Base-by-base conservation (phyloP, 2,797 vertebrate genomes). In the Pseudochirops cupreus region DNA sequence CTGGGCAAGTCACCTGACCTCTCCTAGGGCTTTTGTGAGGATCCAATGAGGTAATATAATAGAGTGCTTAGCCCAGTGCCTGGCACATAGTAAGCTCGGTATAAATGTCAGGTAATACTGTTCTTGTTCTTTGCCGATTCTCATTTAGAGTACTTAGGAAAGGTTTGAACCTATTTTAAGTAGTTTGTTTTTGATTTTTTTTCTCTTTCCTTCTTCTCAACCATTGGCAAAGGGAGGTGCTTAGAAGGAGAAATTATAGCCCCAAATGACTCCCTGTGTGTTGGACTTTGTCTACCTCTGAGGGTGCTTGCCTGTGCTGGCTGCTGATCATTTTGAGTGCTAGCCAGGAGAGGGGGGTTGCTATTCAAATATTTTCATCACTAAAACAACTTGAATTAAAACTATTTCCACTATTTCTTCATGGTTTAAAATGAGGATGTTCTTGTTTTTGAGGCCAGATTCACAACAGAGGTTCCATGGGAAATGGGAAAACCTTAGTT, bases 291-390 rank as follows among this genome's bases (percentile, higher is more conserved):
- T 96, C 95, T 96, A 95, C 92, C 90, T 96, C 96, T 95, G 54
- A 95, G 59, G 97, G 97, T 91, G 96, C 95, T 94, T 82, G 26
- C 94, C 95, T 96, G 96, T 96, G 94, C 93, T 97, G 39, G 74
- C 59, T 97, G 96, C 97, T 98, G 98, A 98, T 97, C 98, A 98
- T 98, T 98, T 97, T 96, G 97, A 97, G 95, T 92, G 87, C 82
- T 96, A 97, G 97, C 97, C 96, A 96, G 97, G 96, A 97, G 97
- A 97, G 97, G 96, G 97, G 97, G 97, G 97, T 97, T 97, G 96
- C 96, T 97, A 97, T 97, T 97, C 94, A 97, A 97, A 97, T 95
- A 91, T 93, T 96, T 95, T 96, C 97, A 98, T 97, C 96, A 97
- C 96, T 97, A 96, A 96, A 97, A 93, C 91, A 95, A 46, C 50